Evolutionary conservation across 2,888 invertebrate species (phyloP).

Genomic region (Rhagonycha fulva): DNA sequence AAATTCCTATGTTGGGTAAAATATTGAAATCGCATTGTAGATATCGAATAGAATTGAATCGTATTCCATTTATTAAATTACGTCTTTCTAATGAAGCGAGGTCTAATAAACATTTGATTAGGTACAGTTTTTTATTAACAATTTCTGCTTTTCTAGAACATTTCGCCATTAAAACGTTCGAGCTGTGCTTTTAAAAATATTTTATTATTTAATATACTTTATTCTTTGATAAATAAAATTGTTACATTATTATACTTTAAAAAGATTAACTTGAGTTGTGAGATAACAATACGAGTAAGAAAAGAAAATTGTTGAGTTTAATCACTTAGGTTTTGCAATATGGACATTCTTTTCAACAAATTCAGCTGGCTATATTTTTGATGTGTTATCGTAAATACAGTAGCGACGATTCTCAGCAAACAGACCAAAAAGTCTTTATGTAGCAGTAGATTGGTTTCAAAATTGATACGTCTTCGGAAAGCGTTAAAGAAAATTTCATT

Average conservation of each 20-base stretch:
- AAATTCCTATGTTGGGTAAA: too few species aligned
- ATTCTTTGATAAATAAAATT: background rate
- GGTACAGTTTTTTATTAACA: background rate
- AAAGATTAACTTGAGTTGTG: background rate
- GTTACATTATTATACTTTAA: background rate
- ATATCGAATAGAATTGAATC: too few species aligned
- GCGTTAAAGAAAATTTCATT: slow-evolving; percentile 29
- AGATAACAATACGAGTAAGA: background rate
- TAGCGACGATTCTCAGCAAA: slow-evolving; percentile 15
- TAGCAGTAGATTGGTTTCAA: slow-evolving; percentile 24
- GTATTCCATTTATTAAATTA: too few species aligned
- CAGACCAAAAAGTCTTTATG: slow-evolving; percentile 23
- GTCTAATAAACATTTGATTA: background rate
- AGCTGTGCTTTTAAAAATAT: background rate
- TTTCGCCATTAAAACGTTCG: background rate
- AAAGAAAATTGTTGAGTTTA: background rate
- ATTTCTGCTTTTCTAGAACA: too few species aligned
- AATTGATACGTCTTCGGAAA: slow-evolving; percentile 23
- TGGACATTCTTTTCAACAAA: background rate
- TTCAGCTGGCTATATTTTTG: background rate
- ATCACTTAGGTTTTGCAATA: background rate
- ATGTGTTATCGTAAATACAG: slow-evolving; percentile 22
- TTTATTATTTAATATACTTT: background rate
- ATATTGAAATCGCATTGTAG: too few species aligned
- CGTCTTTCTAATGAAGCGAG: background rate